Conservation (phyloP, 2,888 invertebrate species). For the Eupithecia exiguata region DNA sequence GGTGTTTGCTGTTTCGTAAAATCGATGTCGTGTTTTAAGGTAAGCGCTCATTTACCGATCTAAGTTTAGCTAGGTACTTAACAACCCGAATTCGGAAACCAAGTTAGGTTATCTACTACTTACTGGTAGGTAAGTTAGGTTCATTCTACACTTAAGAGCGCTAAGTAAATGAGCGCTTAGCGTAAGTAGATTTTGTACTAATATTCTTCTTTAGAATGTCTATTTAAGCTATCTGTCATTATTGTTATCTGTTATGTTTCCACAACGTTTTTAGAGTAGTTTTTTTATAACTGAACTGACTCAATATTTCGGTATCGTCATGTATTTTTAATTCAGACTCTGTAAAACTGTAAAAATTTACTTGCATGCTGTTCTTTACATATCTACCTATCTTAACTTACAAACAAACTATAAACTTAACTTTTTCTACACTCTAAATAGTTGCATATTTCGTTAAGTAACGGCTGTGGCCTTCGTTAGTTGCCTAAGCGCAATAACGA, state of each 20-base stretch:
- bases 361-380: not conserved
- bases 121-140: not conserved
- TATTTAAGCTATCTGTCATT: not conserved
- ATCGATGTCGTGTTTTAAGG: conserved; percentile 52
- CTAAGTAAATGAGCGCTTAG: not conserved
- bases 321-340: not conserved
- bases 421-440: too few species aligned
- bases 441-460: not conserved
- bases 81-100: not conserved
- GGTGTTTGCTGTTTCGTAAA: conserved; percentile 49
- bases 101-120: too few species aligned
- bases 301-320: not conserved
- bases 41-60: conserved; percentile 2
- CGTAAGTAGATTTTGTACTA: not conserved
- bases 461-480: not conserved
- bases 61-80: not conserved
- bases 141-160: not conserved
- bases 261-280: not conserved
- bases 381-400: too few species aligned
- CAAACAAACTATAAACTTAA: too few species aligned
- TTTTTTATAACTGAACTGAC: not conserved
- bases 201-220: not conserved
- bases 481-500: not conserved
- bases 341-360: not conserved
- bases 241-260: conserved; percentile 2